These are phyloP conservation scores for Hydrophis major DNA, from an alignment of 2,797 vertebrate genomes.

Conservation along the genomic window DNA sequence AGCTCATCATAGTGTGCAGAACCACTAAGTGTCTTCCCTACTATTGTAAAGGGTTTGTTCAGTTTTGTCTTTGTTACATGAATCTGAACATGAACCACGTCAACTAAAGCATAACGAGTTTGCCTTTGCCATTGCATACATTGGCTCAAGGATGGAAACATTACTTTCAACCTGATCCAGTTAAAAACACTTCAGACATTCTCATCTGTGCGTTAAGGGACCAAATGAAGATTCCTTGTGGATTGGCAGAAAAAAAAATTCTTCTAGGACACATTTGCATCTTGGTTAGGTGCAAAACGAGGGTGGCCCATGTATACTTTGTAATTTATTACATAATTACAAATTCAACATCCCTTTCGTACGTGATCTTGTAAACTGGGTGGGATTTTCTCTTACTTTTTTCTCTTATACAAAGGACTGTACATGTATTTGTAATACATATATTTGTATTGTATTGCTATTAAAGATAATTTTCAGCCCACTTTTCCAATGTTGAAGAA, in stretches of 20 bases:
- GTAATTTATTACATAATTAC: neutral
- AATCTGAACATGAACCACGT: neutral
- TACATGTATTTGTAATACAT: neutral
- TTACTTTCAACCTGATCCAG: neutral
- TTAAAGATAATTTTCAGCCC: neutral
- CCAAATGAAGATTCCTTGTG: neutral
- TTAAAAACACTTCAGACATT: neutral
- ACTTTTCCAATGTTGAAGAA: neutral
- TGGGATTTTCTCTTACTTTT: neutral
- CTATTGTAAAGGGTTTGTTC: neutral
- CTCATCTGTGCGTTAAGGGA: neutral
- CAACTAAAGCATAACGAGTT: neutral
- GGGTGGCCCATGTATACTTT: neutral
- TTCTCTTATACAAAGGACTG: neutral
- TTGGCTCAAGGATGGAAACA: neutral
- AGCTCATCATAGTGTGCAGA: neutral
- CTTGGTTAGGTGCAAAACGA: neutral
- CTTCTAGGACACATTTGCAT: neutral
- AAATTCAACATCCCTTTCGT: neutral
- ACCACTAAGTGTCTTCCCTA: neutral
- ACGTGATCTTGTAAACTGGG: neutral
- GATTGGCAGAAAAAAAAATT: neutral
- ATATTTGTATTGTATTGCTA: neutral
- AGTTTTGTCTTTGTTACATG: neutral
- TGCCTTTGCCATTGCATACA: neutral